Evolutionary conservation across 1,140 invertebrate species (phyloP), one percentile per base, ranked within the genome.

Genomic region (Anoplolepis gracilipes): DNA sequence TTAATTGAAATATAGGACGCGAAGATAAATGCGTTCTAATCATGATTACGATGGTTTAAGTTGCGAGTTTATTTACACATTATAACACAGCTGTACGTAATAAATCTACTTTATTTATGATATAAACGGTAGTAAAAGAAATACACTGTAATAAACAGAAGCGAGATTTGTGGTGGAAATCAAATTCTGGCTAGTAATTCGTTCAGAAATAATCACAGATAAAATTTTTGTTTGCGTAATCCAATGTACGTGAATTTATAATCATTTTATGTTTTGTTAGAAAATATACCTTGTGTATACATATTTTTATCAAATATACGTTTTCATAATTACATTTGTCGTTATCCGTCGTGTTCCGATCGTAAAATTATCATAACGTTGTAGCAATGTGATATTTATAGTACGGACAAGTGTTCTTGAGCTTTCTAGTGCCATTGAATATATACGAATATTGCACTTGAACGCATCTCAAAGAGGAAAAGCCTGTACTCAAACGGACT

Each of bases 31-130:
- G 1, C n/a, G 36, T 36, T 73, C 28, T 82, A 82, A 82, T 73
- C 36, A 73, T n/a, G 30, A 81, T 81, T 81, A 81, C 7, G 25
- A 72, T 72, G 53, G 16, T 70, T 28, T 19, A 61, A 72, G 13
- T 72, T 28, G 69, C 11, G 39, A 25, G 53, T 8, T 61, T n/a
- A 81, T 82, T 72, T 82, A 82, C 13, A 13, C 3, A 28, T 70
- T n/a, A 69, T 42, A 72, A 81, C 22, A 70, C 25, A 42, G 25
- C 33, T 72, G 49, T 13, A 39, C 19, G 28, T 59, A 82, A 73
- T 61, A 82, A 82, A 82, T 82, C n/a, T 2, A 61, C 28, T 82
- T 82, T 82, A 59, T 59, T 42, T 33, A 46, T 59, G 19, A 59
- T 72, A 72, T 59, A 59, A 70, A 82, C 8, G 28, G n/a, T 46